Base-by-base conservation (phyloP, 2,113 vertebrate species). In the Peromyscus polionotus region DNA sequence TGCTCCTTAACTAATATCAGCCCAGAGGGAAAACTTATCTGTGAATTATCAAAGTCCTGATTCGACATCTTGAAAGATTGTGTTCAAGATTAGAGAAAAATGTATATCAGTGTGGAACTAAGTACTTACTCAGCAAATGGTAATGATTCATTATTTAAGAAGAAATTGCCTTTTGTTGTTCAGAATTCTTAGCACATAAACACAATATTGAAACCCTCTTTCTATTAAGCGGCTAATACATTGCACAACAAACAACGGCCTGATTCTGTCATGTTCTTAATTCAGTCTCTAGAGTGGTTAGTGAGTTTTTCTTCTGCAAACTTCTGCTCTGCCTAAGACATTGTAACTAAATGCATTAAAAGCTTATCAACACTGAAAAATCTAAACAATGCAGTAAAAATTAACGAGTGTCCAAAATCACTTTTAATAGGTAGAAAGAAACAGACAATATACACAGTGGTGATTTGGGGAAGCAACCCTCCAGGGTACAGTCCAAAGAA, bases 61-160 rank as follows among this genome's bases (percentile, higher is more conserved):
- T 81, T 63, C 51, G 24, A 68, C 8, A 33, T 88, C 42, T 57
- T 83, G 11, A 93, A 88, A 63, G 33, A 24, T 48, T 70, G 22
- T 87, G 73, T 77, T 83, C 9, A 81, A 88, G 65, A 80, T 81
- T 59, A 31, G 65, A 92, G 33, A 83, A 91, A 81, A 87, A 83
- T 48, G 33, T 45, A 63, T 61, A 42, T 17, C 81, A 65, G 24
- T 9, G n/a, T 77, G 24, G 36, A 63, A 20, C 36, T 76, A 73
- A 75, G 39, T 57, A 24, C 20, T 70, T 92, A 42, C 26, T 87
- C 72, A 5, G 10, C 8, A 87, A 72, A 65, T 45, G 28, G 36
- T 28, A 83, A 90, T 84, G 19, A 73, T 76, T 48, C n/a, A 73
- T 86, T 77, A 42, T 65, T 51, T 63, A 85, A 72, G 54, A 90